Conservation (phyloP, 2,888 invertebrate genomes). For the Anagyrus pseudococci region DNA sequence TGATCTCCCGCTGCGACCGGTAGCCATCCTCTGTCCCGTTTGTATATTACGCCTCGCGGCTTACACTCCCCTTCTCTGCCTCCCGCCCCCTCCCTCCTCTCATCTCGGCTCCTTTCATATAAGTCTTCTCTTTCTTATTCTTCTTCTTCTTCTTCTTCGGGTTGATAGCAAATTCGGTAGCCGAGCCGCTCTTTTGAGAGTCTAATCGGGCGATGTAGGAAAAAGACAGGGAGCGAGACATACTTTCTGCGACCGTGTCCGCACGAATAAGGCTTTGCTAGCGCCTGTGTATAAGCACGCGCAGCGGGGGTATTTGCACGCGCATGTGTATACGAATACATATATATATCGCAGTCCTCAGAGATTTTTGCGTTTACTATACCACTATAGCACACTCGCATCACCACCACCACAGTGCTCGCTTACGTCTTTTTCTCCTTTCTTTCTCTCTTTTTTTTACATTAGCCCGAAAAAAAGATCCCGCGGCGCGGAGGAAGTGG, state of each 20-base stretch:
- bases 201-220: background rate
- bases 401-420: background rate
- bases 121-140: background rate
- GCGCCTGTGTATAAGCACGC: too few relatives aligned
- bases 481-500: constrained; percentile 13
- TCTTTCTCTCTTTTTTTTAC: background rate
- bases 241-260: too few relatives aligned
- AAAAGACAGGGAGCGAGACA: too few relatives aligned
- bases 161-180: background rate
- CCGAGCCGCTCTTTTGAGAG: background rate
- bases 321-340: background rate
- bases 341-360: too few relatives aligned
- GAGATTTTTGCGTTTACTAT: too few relatives aligned
- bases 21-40: constrained; percentile 57
- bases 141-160: background rate
- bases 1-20: constrained; percentile 62
- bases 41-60: constrained; percentile 18
- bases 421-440: constrained; percentile 4
- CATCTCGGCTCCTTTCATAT: background rate
- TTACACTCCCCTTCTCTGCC: background rate
- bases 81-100: background rate
- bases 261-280: too few relatives aligned
- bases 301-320: background rate
- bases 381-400: too few relatives aligned
- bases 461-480: background rate